A percentile compares a stretch with the other conserved stretches of the same genome.
Evolutionary conservation across 2,888 invertebrate species (phyloP).

Genomic region (Plutella xylostella): DNA sequence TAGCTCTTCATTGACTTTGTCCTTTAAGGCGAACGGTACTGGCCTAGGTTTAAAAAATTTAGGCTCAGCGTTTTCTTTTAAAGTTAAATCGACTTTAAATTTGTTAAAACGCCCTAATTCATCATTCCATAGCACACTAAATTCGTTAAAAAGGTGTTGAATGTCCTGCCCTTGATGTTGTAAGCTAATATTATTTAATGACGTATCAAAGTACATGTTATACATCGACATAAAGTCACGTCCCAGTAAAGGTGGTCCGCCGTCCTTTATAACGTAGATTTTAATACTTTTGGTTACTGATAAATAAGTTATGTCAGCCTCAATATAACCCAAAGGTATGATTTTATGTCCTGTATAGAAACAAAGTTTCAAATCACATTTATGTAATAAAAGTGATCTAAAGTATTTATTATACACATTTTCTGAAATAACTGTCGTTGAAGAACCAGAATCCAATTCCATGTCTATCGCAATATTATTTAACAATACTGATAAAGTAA

Average conservation of each 20-base stretch:
- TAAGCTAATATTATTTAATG: not conserved
- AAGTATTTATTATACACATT: not conserved
- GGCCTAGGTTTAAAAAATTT: conserved; percentile 22
- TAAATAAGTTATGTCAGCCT: conserved; percentile 8
- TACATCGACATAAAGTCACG: conserved; percentile 18
- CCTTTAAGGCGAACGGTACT: conserved; percentile 22
- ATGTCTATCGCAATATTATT: not conserved
- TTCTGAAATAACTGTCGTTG: not conserved
- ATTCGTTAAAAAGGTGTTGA: no score
- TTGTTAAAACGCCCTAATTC: conserved; percentile 17
- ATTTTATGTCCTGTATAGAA: conserved; percentile 22
- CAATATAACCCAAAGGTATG: conserved; percentile 17
- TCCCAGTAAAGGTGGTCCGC: conserved; percentile 17
- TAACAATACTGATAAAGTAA: not conserved
- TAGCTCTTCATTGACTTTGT: conserved; percentile 18
- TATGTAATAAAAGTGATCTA: not conserved
- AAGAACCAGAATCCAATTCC: conserved; percentile 1
- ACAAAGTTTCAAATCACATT: conserved; percentile 17
- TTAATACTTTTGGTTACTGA: conserved; percentile 10
- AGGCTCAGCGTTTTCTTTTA: conserved; percentile 15
- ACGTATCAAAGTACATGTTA: conserved; percentile 4
- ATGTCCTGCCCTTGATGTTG: conserved; percentile 3
- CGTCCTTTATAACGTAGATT: conserved; percentile 18
- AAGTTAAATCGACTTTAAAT: conserved; percentile 14
- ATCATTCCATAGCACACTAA: conserved; percentile 15